Evolutionary conservation across 1,140 invertebrate species (phyloP).

Genomic region (Drosophila setifemur): DNA sequence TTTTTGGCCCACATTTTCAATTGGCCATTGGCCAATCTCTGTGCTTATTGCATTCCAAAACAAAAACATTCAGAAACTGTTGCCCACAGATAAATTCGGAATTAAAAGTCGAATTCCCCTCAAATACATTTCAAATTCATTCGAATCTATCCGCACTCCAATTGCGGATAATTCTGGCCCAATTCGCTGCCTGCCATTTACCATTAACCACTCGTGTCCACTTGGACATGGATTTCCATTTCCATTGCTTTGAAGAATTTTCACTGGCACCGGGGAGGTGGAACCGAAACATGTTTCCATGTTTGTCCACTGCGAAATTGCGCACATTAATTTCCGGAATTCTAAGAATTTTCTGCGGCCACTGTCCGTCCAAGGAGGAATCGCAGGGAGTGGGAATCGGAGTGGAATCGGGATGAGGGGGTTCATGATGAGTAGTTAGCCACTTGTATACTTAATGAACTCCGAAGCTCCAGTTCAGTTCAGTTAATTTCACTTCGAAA

Average conservation of each 20-base stretch:
- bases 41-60: too few species aligned
- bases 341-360: constrained; percentile 24
- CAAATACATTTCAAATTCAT: too few species aligned
- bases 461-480: not conserved
- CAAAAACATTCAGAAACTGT: not conserved
- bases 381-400: not conserved
- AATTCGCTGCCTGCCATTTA: constrained; percentile 3
- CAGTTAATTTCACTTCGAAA: not conserved
- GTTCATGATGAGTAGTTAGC: constrained; percentile 28
- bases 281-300: constrained; percentile 9
- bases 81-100: not conserved
- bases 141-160: not conserved
- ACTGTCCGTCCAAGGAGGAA: constrained; percentile 5
- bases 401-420: too few species aligned
- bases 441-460: constrained; percentile 35
- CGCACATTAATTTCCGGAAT: constrained; percentile 69
- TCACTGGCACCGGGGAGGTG: constrained; percentile 1
- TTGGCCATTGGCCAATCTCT: too few species aligned
- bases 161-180: constrained; percentile 19
- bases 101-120: not conserved
- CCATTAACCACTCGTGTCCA: not conserved
- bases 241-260: not conserved
- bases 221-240: not conserved
- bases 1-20: too few species aligned
- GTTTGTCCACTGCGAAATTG: constrained; percentile 45